Percentiles rank a stretch among this genome's conserved stretches.
phyloP scores from a whole-genome alignment of 2,888 invertebrate genomes.

The Drosophila bunnanda region DNA sequence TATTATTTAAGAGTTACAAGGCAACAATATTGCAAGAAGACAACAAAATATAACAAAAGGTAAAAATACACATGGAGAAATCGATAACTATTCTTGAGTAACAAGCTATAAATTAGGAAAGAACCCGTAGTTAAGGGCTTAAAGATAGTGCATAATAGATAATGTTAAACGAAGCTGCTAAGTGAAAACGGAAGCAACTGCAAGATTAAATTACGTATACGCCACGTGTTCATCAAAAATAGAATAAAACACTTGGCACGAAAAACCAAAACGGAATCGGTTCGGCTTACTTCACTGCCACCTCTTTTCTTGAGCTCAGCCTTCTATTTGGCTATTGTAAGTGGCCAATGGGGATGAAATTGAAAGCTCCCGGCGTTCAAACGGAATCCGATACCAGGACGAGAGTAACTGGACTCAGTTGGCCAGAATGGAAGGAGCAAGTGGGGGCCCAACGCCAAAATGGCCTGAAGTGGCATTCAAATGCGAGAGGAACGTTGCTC shows the following conservation, averaged over 20 bases:
- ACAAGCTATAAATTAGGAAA: not conserved
- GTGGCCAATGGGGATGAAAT: constrained; percentile 53
- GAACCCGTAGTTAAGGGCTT: constrained; percentile 13
- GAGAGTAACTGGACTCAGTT: constrained; percentile 11
- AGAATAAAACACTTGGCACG: constrained; percentile 44
- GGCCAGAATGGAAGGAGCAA: constrained; percentile 7
- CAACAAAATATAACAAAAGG: no score
- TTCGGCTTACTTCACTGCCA: not conserved
- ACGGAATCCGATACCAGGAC: constrained; percentile 30
- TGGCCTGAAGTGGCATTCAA: constrained; percentile 44
- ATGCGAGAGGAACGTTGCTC: constrained; percentile 24
- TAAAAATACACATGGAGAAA: not conserved
- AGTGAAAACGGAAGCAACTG: constrained; percentile 5
- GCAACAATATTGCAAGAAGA: no score
- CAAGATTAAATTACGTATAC: constrained; percentile 52
- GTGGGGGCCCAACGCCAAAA: constrained; percentile 18
- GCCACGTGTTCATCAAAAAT: constrained; percentile 27
- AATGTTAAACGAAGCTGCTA: constrained; percentile 1
- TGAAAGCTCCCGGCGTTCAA: constrained; percentile 39
- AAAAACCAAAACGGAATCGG: constrained; percentile 49
- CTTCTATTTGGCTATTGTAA: constrained; percentile 34
- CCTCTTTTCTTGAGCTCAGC: not conserved
- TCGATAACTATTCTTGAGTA: not conserved
- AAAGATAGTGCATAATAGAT: constrained; percentile 48
- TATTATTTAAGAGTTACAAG: no score